Evolutionary conservation across 2,797 vertebrate species (phyloP), one percentile per base, ranked within the genome.

Genomic region (Psittacula echo): DNA sequence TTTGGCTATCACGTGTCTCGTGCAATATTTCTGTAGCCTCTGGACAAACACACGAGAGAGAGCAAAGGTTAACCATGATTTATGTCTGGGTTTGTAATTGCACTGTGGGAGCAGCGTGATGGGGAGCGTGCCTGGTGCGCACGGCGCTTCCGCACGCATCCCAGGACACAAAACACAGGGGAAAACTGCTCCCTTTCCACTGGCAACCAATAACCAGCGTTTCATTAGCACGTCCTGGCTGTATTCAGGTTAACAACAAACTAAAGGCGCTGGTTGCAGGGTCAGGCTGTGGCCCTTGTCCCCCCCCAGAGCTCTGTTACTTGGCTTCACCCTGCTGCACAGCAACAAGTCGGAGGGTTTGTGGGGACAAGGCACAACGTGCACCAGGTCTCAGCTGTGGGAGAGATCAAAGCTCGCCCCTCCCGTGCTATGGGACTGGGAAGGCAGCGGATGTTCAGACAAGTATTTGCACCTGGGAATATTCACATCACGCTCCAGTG

Each of bases 381-480:
- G 58, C 66, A 44, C 60, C 60, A 2, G 53, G 68, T 24, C 89
- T 58, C 89, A 62, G 85, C 93, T 89, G 84, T 24, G 75, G 42
- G 7, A 45, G 44, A 42, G 70, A 89, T 77, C 87, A 94, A 81
- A 94, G 82, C 89, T 70, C 8, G 76, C 47, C 79, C 64, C 53
- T 85, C 89, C 86, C 0, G 18, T 23, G 81, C 66, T 1, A 41
- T 5, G 54, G 62, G 15, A 44, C 77, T 85, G 93, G 93, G 92
- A 93, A 94, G 74, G 90, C 88, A n/a, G 86, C 19, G 90, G 90
- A 93, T 93, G 90, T 76, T 94, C 70, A 6, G 84, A 42, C 73
- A 90, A 89, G 93, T 53, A 93, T 56, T 90, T 18, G 13, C 95
- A 96, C 93, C 95, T 97, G 95, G 93, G 85, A 74, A 94, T 71